phyloP scores from a whole-genome alignment of 2,797 vertebrate species.

The Pterois miles region DNA sequence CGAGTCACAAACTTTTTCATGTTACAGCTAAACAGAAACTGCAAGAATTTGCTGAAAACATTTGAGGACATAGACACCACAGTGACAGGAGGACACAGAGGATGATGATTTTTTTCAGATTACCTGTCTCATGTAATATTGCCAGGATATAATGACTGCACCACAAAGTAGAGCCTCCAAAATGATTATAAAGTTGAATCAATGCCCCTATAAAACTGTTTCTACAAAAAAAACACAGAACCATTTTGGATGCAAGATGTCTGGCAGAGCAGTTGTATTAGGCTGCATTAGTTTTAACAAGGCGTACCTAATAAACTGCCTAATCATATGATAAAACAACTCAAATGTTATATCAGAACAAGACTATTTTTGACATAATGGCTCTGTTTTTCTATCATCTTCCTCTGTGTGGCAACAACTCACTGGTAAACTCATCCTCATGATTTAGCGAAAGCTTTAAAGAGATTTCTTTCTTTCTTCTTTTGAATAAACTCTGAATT shows the following conservation, averaged over 20 bases:
- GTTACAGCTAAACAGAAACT: too few relatives aligned
- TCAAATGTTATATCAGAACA: background rate
- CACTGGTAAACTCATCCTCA: background rate
- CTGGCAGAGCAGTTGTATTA: background rate
- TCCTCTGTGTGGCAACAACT: background rate
- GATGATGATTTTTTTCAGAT: too few relatives aligned
- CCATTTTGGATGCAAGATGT: background rate
- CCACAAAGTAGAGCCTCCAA: too few relatives aligned
- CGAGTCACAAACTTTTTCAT: too few relatives aligned
- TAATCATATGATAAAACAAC: background rate
- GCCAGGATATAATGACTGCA: too few relatives aligned
- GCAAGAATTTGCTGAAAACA: too few relatives aligned
- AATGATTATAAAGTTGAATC: background rate
- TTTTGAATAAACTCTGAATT: background rate
- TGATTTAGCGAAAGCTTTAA: background rate
- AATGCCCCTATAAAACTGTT: background rate
- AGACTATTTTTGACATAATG: background rate
- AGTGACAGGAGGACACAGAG: too few relatives aligned
- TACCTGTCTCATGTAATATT: too few relatives aligned
- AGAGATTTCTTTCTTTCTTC: background rate
- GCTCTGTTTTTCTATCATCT: background rate
- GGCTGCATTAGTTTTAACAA: background rate
- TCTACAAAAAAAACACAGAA: background rate
- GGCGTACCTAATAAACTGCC: background rate
- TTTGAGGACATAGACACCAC: too few relatives aligned